A percentile compares a stretch with the other conserved stretches of the same genome.
Evolutionary conservation across 2,113 vertebrate species (phyloP).

Genomic region (Dunckerocampus dactyliophorus): DNA sequence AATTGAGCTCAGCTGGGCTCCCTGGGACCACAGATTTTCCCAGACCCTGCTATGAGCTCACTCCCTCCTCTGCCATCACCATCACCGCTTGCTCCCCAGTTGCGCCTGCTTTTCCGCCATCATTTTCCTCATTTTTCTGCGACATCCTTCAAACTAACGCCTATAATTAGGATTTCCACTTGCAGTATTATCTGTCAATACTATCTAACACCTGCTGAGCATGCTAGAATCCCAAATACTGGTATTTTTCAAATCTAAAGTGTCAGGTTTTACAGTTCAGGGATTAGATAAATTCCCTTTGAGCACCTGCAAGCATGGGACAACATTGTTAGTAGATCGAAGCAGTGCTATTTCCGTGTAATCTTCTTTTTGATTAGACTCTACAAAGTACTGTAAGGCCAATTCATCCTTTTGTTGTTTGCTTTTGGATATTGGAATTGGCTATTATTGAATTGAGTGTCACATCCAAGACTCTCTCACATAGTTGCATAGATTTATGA

Average conservation of each 20-base stretch:
- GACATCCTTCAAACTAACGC: conserved; percentile 36
- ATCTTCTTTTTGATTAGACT: neutral
- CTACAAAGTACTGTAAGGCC: neutral
- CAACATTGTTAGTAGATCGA: neutral
- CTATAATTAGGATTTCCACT: conserved; percentile 51
- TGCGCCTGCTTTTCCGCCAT: conserved; percentile 4
- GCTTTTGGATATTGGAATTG: conserved; percentile 1
- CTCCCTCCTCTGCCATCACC: conserved; percentile 36
- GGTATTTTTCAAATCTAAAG: conserved; percentile 7
- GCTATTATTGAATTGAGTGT: conserved; percentile 2
- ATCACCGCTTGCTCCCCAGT: conserved; percentile 34
- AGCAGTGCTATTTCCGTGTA: conserved; percentile 2
- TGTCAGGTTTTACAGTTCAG: conserved; percentile 14
- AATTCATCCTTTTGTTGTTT: neutral
- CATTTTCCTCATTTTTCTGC: conserved; percentile 18
- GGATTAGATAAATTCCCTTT: neutral
- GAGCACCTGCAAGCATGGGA: neutral
- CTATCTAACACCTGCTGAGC: conserved; percentile 10
- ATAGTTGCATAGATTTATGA: neutral
- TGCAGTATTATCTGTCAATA: conserved; percentile 19
- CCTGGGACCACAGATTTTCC: conserved; percentile 59
- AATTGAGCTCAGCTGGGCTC: conserved; percentile 71
- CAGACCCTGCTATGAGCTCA: conserved; percentile 39
- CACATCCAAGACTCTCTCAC: neutral
- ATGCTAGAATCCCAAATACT: neutral